phyloP scores from a whole-genome alignment of 2,888 invertebrate genomes.

The Chorisops tibialis region DNA sequence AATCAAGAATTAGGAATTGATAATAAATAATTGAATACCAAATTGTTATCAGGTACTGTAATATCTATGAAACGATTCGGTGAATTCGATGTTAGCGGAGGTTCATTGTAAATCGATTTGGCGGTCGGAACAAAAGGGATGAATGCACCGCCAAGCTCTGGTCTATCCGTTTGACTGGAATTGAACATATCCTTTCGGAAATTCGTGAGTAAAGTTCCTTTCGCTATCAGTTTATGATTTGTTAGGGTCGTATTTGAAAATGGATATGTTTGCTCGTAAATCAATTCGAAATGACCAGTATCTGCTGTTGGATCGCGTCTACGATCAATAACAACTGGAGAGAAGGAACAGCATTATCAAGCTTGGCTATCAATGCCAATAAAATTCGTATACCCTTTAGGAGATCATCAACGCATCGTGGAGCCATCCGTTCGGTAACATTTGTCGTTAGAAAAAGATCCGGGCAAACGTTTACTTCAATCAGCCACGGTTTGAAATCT shows the following conservation, averaged over 20 bases:
- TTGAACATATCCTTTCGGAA: no score
- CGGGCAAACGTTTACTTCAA: constrained; percentile 90
- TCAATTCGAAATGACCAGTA: constrained; percentile 62
- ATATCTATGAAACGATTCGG: not conserved
- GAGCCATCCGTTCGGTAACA: constrained; percentile 79
- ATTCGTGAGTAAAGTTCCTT: not conserved
- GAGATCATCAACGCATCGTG: constrained; percentile 75
- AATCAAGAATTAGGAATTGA: no score
- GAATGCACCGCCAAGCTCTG: no score
- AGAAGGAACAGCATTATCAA: no score
- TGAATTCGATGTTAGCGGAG: not conserved
- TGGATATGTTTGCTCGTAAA: constrained; percentile 42
- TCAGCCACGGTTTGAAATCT: constrained; percentile 80
- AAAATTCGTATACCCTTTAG: constrained; percentile 60
- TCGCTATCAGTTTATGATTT: not conserved
- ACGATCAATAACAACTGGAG: constrained; percentile 57
- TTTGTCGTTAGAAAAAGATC: constrained; percentile 77
- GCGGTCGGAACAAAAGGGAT: no score
- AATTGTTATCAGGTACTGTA: no score
- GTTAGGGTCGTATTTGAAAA: not conserved
- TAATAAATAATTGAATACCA: no score
- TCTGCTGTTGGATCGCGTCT: constrained; percentile 47
- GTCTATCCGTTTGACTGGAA: no score
- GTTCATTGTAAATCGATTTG: no score
- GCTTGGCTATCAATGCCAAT: no score